A percentile compares a stretch with the other conserved stretches of the same genome.
Conservation (phyloP, 2,888 invertebrate species). For the Dynastes tityus region DNA sequence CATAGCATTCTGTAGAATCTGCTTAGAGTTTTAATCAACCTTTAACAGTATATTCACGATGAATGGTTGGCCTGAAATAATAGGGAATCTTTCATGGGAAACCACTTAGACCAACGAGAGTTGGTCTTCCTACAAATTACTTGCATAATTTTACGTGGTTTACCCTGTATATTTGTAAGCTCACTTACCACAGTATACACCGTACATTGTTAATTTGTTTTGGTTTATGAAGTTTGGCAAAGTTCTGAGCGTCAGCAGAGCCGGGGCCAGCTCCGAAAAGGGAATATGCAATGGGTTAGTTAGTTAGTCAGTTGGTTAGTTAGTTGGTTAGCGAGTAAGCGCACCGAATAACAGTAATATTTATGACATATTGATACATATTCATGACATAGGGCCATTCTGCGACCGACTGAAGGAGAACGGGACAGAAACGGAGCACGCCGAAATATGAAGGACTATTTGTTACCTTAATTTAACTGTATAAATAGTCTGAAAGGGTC, state of each 20-base stretch:
- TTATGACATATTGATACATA: slow-evolving; percentile 47
- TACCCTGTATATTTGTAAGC: slow-evolving; percentile 32
- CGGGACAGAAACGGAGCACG: neutral
- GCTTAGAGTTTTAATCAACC: too few species aligned
- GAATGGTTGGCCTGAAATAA: neutral
- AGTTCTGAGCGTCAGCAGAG: slow-evolving; percentile 27
- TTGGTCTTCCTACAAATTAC: slow-evolving; percentile 19
- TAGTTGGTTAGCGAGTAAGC: slow-evolving; percentile 34
- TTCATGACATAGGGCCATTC: slow-evolving; percentile 36
- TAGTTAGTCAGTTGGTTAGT: slow-evolving; percentile 38
- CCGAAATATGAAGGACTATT: slow-evolving; percentile 41
- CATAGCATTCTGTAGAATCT: too few species aligned
- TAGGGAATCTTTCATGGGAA: neutral
- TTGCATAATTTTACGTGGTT: slow-evolving; percentile 18
- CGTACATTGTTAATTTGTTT: slow-evolving; percentile 43
- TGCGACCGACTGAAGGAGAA: neutral
- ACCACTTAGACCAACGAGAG: neutral
- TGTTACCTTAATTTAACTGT: slow-evolving; percentile 47
- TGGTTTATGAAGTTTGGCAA: slow-evolving; percentile 34
- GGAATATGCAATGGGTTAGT: slow-evolving; percentile 36
- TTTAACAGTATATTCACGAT: too few species aligned
- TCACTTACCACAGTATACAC: slow-evolving; percentile 28
- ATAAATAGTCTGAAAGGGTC: slow-evolving; percentile 42
- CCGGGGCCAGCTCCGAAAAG: slow-evolving; percentile 11
- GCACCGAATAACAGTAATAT: slow-evolving; percentile 40